Evolutionary conservation across 1,140 invertebrate species (phyloP).

Genomic region (Papilio dardanus): DNA sequence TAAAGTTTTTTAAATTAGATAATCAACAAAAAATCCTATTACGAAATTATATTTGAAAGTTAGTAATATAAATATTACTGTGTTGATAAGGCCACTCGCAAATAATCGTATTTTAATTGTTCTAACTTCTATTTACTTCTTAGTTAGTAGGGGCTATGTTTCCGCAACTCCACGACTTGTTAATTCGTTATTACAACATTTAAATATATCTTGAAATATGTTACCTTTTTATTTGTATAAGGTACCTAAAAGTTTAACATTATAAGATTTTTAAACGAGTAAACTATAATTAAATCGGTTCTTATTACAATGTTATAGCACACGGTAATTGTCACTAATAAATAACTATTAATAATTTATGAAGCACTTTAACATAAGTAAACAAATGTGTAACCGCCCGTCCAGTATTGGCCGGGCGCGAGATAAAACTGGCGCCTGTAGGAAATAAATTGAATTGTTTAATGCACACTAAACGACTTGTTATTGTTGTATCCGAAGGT

Average conservation of each 20-base stretch:
- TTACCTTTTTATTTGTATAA: background rate
- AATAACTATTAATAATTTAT: conserved; percentile 20
- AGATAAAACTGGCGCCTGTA: conserved; percentile 35
- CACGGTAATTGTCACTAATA: background rate
- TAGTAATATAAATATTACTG: background rate
- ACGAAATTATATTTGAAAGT: background rate
- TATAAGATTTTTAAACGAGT: background rate
- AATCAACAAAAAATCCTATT: background rate
- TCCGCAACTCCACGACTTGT: too few relatives aligned
- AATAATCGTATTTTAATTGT: background rate
- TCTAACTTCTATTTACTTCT: background rate
- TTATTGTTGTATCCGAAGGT: conserved; percentile 48
- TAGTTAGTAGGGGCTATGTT: background rate
- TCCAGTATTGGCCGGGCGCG: conserved; percentile 21
- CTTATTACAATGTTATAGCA: background rate
- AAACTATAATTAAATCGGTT: background rate
- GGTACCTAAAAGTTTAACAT: background rate
- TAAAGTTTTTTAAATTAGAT: background rate
- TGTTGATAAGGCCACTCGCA: background rate
- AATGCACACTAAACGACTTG: conserved; percentile 42
- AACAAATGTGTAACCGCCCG: background rate
- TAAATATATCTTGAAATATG: background rate
- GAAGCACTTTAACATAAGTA: background rate
- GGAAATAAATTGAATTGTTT: conserved; percentile 39
- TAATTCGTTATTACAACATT: too few relatives aligned